Base-by-base conservation (phyloP, 2,888 invertebrate genomes). In the Rhamnusium bicolor region DNA sequence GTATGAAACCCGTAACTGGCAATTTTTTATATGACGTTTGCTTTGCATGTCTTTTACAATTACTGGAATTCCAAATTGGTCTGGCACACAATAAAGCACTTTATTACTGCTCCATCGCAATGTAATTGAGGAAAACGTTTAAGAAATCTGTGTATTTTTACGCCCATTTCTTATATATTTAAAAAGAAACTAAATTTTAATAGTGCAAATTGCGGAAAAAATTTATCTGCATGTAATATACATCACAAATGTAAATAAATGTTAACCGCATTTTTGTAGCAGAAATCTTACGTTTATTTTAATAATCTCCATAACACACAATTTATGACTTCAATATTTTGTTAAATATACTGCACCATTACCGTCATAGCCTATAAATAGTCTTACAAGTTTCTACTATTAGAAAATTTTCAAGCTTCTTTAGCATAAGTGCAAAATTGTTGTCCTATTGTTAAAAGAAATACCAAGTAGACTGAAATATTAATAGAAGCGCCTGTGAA, bases 201-300 rank as follows among this genome's bases (percentile, higher is more conserved):
- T 27, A 27, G 27, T 24, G 40, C 14, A 56, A 12, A 56, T 14
- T 56, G 24, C 54, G 27, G 24, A 56, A 14, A 12, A 56, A 27
- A 8, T n/a, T 56, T 27, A 1, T 16, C 18, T 18, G 51, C 54
- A 16, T 27, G 7, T 12, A 60, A 24, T 58, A 32, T 18, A 58
- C 10, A 27, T 16, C 10, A 19, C 12, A 18, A 40, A 18, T 19
- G 60, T 18, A 60, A 40, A 60, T 29, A 60, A 19, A 40, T 18
- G 7, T 1, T 21, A 10, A 40, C 18, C n/a, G n/a, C 16, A 32
- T 12, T 18, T 29, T 16, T 16, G 18, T 40, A 12, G 29, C 60
- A 16, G 10, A 40, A 61, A 6, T 47, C 46, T 46, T 14, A 24
- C 24, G 61, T 62, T 62, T 62, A 62, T 62, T 62, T 62, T 62